These are phyloP conservation scores for Lacanobia oleracea DNA, from an alignment of 2,888 invertebrate genomes.

Conservation along the genomic window DNA sequence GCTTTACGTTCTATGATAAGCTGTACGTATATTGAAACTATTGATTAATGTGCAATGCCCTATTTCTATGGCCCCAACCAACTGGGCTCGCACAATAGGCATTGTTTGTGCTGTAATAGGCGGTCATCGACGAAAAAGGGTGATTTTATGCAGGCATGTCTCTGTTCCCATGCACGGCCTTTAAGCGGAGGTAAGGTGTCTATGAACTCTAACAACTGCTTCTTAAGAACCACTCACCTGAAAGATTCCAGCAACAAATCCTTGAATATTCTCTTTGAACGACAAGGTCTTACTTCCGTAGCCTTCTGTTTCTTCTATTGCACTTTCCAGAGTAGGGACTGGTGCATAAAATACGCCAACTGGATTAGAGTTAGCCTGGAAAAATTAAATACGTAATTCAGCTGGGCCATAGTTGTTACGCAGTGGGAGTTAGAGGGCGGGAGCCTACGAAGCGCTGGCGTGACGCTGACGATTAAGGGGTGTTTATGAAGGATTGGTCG, in stretches of 20 bases:
- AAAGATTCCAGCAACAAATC: conserved; percentile 82
- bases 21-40: neutral
- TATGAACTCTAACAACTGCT: neutral
- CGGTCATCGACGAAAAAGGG: neutral
- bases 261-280: conserved; percentile 83
- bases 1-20: neutral
- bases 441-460: neutral
- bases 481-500: too few relatives aligned
- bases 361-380: conserved; percentile 39
- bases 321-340: conserved; percentile 78
- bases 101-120: neutral
- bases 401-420: neutral
- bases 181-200: neutral
- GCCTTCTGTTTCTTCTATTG: conserved; percentile 82
- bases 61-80: too few relatives aligned
- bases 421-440: neutral
- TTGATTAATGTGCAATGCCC: neutral
- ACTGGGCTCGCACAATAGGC: neutral
- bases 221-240: conserved; percentile 73
- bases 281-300: conserved; percentile 82
- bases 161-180: neutral
- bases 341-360: conserved; percentile 75
- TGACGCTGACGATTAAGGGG: too few relatives aligned
- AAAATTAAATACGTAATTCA: neutral
- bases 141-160: conserved; percentile 8